Evolutionary conservation across 2,113 vertebrate species (phyloP), one percentile per base, ranked within the genome.

Genomic region (Nymphicus hollandicus): DNA sequence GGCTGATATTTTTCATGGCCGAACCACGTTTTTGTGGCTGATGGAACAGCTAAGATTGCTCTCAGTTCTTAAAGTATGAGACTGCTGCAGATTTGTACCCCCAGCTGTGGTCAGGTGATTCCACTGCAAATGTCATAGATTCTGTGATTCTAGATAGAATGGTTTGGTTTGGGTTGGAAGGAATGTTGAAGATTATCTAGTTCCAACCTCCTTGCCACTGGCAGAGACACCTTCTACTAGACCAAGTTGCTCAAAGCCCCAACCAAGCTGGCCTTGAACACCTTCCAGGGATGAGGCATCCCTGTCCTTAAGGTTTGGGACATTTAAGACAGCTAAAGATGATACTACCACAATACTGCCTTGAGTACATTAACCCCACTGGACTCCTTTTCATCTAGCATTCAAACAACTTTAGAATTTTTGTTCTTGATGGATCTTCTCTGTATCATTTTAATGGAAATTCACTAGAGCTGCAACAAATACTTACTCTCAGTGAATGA

Each of bases 21-120:
- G 25, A 61, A 60, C 16, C 0, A 0, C 22, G 82, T 77, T 15
- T 3, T 0, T 81, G 37, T 77, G 63, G 25, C 39, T 80, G 47
- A 39, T 41, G 44, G 33, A 86, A 61, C 13, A 90, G 28, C n/a
- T 41, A 46, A 80, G 56, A 10, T 55, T 72, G 25, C 39, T 60
- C 27, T 85, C 1, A 7, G 37, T 33, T 41, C 17, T 29, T 15
- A n/a, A 88, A 63, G 9, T 3, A 2, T 23, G 37, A 93, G n/a
- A 41, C 44, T 44, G 44, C 20, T 41, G 46, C 37, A 58, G 80
- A 46, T 80, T 65, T 65, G 24, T 70, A 61, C 14, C 53, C 52
- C 63, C 60, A 52, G 27, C 33, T 65, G 41, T 69, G 50, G 43
- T 28, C 44, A 72, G 31, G 29, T 70, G 86, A 60, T 72, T 78